Conservation (phyloP, 2,888 invertebrate species). For the Uloborus plumipes region DNA sequence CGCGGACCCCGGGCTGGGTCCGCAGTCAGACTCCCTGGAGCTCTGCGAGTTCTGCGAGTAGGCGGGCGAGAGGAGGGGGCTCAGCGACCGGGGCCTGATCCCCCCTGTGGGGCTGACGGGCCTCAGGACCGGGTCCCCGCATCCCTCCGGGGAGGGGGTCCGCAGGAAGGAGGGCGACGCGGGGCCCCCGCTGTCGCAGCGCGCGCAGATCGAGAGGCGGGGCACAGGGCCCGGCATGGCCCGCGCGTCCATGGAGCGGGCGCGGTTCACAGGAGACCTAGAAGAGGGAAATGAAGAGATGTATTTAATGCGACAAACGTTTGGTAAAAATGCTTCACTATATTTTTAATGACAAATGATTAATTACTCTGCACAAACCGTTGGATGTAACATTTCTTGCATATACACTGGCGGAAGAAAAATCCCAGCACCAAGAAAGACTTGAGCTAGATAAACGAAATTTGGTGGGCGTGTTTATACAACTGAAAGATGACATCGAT, state of each 20-base stretch:
- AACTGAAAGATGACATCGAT: no score
- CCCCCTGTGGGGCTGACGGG: conserved; percentile 52
- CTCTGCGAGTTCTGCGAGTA: conserved; percentile 57
- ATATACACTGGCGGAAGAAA: no score
- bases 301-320: no score
- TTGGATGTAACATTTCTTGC: no score
- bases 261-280: conserved; percentile 60
- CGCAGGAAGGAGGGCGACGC: conserved; percentile 40
- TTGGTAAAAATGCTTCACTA: no score
- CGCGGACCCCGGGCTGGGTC: conserved; percentile 57
- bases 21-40: conserved; percentile 53
- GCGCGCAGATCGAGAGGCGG: conserved; percentile 48
- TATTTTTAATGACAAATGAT: no score
- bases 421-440: no score
- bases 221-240: conserved; percentile 60
- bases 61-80: conserved; percentile 62
- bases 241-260: conserved; percentile 63
- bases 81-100: conserved; percentile 58
- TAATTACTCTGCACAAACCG: no score
- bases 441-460: no score
- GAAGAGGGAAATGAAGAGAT: background rate
- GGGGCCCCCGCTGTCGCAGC: conserved; percentile 52
- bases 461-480: no score
- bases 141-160: conserved; percentile 78
- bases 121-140: conserved; percentile 80